Evolutionary conservation across 2,113 vertebrate genomes (phyloP).

Genomic region (Corythornis cristatus): DNA sequence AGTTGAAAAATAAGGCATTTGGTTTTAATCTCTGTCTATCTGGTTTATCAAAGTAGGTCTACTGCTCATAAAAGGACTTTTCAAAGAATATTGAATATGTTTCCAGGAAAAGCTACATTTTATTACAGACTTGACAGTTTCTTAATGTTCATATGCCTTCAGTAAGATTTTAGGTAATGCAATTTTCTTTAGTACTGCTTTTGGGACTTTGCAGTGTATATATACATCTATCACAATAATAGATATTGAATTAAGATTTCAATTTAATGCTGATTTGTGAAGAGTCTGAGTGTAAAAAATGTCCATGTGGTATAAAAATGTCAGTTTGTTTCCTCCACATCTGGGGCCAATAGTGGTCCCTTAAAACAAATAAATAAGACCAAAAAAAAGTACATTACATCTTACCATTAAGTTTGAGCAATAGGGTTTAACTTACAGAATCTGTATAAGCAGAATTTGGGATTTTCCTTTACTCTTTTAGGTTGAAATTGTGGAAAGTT

Average conservation of each 20-base stretch:
- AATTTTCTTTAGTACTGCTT: neutral
- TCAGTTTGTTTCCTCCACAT: neutral
- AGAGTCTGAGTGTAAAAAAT: neutral
- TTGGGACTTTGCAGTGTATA: neutral
- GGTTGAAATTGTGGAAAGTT: neutral
- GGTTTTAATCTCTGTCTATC: neutral
- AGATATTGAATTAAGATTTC: neutral
- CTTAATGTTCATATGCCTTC: neutral
- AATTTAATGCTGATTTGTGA: neutral
- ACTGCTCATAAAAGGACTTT: neutral
- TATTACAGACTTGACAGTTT: neutral
- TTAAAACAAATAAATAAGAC: neutral
- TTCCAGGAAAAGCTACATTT: slow-evolving; percentile 5
- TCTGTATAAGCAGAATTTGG: neutral
- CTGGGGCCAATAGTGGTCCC: neutral
- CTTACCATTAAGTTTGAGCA: neutral
- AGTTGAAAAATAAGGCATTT: neutral
- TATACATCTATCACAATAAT: neutral
- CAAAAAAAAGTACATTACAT: neutral
- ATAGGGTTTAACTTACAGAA: neutral
- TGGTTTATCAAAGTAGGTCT: slow-evolving; percentile 15
- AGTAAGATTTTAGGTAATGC: neutral
- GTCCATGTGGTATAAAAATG: neutral
- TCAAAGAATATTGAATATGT: neutral
- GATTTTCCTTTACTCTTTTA: neutral